Base-by-base conservation (phyloP, 2,113 vertebrate genomes). In the Fregetta grallaria region DNA sequence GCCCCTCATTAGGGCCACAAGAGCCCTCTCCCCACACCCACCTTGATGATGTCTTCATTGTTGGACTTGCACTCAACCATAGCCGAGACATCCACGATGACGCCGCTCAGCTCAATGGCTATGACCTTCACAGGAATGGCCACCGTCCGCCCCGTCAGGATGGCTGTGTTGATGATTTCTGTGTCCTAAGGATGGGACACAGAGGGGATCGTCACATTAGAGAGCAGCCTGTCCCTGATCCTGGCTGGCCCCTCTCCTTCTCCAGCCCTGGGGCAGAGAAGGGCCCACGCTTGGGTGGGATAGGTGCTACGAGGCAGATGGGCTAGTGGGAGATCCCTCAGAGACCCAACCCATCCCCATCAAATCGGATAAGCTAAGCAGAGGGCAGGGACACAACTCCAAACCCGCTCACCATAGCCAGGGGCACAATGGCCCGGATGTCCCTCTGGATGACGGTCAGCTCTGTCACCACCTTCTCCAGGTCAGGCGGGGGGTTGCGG, bases 1-100 rank as follows among this genome's bases (percentile, higher is more conserved):
- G 50, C 26, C 63, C 14, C 12, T 15, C 6, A 0, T 9, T 11
- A 49, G 59, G 44, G 30, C 23, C 80, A 71, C 7, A 3, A 32
- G 1, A 72, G 0, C 13, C n/a, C 45, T 9, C 47, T 63, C 36
- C 55, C 16, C 5, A 10, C 59, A 89, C 97, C 59, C 98, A 99
- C 99, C 99, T 99, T 99, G 91, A 99, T 98, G 81, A 99, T 99
- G 96, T 99, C 99, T 94, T 99, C 99, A 1, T 99, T 99, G 90
- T 99, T 98, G 52, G 99, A 99, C 97, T 99, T 99, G 97, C 99
- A 99, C 96, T 99, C 98, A 6, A 99, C 99, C 23, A 98, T 98
- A 34, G 99, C 97, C 0, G 99, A 99, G 88, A 99, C 97, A 0
- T 99, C 99, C 3, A 99, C 98, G 34, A 99, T 97, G 0, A 88